Percentiles rank a stretch among this genome's conserved stretches.
Conservation (phyloP, 1,140 invertebrate genomes). For the Bombus balteatus region DNA sequence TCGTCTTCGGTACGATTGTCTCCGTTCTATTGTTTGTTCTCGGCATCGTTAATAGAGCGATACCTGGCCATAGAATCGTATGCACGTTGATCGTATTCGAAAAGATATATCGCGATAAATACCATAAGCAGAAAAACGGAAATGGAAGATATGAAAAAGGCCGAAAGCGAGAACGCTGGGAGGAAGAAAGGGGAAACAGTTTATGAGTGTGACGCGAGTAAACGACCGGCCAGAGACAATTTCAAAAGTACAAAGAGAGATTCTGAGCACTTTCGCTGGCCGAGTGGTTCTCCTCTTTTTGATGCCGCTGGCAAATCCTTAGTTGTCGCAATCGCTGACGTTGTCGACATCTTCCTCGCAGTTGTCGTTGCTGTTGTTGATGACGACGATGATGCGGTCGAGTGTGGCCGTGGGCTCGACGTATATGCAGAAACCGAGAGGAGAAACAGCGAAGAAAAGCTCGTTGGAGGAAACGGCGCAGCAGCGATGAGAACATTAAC, state of each 20-base stretch:
- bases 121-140: background rate
- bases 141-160: background rate
- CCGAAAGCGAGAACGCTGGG: background rate
- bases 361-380: conserved; percentile 11
- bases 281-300: conserved; percentile 61
- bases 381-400: conserved; percentile 24
- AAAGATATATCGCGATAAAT: background rate
- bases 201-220: conserved; percentile 57
- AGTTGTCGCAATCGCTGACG: conserved; percentile 46
- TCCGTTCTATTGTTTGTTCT: no score
- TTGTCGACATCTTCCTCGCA: conserved; percentile 5
- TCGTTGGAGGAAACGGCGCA: background rate
- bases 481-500: background rate
- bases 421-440: background rate
- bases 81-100: background rate
- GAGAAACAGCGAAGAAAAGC: background rate
- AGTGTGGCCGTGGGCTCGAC: conserved; percentile 40
- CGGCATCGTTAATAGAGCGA: background rate
- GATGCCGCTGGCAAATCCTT: conserved; percentile 59
- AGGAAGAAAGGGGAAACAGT: conserved; percentile 37
- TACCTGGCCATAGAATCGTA: background rate
- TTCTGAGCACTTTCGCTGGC: conserved; percentile 62
- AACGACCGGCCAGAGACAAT: conserved; percentile 57
- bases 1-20: background rate
- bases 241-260: conserved; percentile 65